Conservation (phyloP, 1,140 invertebrate species). For the Drosophila suzukii region DNA sequence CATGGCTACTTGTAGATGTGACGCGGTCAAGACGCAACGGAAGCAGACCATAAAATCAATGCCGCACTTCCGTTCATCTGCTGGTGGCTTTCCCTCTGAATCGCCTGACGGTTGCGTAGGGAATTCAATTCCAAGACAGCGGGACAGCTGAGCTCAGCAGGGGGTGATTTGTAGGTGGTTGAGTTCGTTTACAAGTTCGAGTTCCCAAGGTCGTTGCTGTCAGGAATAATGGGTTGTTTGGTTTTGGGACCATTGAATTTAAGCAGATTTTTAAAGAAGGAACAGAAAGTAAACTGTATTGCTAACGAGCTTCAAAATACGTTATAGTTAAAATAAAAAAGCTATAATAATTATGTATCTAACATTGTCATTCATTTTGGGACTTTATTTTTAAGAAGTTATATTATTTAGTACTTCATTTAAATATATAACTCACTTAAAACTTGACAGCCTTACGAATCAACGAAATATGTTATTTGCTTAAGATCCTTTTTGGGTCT, state of each 20-base stretch:
- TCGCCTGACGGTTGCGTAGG: constrained; percentile 46
- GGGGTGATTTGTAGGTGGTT: background rate
- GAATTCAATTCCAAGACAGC: constrained; percentile 19
- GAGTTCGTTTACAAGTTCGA: background rate
- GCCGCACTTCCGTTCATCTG: constrained; percentile 28
- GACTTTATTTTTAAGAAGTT: too few species aligned
- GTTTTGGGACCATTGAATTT: background rate
- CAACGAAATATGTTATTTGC: background rate
- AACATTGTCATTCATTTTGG: too few species aligned
- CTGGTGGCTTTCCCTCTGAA: background rate
- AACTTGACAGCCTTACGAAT: too few species aligned
- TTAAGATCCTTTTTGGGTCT: background rate
- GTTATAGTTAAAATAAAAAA: too few species aligned
- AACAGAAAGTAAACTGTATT: too few species aligned
- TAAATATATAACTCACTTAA: too few species aligned
- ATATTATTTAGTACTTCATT: too few species aligned
- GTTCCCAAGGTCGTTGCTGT: constrained; percentile 38
- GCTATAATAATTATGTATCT: too few species aligned
- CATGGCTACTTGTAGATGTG: constrained; percentile 34
- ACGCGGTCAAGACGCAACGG: constrained; percentile 59
- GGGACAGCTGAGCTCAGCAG: constrained; percentile 11
- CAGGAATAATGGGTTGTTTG: constrained; percentile 35
- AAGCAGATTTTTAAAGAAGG: constrained; percentile 1
- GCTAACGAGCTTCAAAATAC: too few species aligned
- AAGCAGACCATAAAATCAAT: constrained; percentile 68